Base-by-base conservation (phyloP, 2,888 invertebrate species). In the Bimastos eiseni region DNA sequence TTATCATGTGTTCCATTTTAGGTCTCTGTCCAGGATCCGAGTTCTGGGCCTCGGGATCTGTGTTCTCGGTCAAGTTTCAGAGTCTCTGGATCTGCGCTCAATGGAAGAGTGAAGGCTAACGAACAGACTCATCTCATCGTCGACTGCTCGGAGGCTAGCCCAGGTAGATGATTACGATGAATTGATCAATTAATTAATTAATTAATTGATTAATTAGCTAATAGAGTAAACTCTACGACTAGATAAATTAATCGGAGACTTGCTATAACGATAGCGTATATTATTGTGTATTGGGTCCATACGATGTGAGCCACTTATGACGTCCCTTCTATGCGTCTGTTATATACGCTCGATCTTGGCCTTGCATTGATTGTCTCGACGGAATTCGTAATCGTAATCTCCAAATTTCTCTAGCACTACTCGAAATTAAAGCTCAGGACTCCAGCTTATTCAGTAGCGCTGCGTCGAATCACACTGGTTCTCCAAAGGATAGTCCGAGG, bases 81-180 rank as follows among this genome's bases (percentile, higher is more conserved):
- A 93, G 97, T 97, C n/a, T 98, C 97, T 94, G 98, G 98, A 24
- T 98, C 98, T 21, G 98, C 98, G 93, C 96, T 98, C 11, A 97
- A 97, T 94, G 96, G 96, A 92, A 97, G 97, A 0, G 97, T 97
- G 0, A 97, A 97, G 94, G 96, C 97, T 24, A 97, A 97, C 92
- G 96, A 96, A 11, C 96, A 97, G 34, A 97, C 97, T 5, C 97
- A 97, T 94, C 98, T 98, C 94, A 97, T 97, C 93, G 97, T 98
- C 88, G 98, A 98, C 94, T 97, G 97, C 92, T 97, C 97, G 89
- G 97, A 97, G 93, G 97, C 97, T 89, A 98, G 98, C 33, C 96
- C 97, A 91, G 97, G 97, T 93, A 96, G 41, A 41, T 41, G 15
- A 41, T 41, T 0, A 86, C n/a, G 30, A 70, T n/a, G 5, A 1